Evolutionary conservation across 2,888 invertebrate genomes (phyloP).

Genomic region (Pristionchus arcanus): DNA sequence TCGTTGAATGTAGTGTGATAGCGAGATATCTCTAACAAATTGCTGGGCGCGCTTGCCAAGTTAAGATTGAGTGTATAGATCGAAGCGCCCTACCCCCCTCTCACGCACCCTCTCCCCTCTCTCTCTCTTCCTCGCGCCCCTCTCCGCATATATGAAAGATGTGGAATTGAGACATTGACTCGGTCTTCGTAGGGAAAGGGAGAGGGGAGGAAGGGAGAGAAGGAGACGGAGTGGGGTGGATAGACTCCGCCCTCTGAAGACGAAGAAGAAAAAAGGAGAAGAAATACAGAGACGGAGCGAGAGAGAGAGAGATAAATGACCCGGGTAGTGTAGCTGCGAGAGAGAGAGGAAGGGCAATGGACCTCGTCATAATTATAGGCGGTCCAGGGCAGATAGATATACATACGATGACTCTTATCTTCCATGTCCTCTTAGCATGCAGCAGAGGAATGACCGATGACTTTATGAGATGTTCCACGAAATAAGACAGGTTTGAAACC

Average conservation of each 20-base stretch:
- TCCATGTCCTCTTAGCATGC: no score
- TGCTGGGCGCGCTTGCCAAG: not conserved
- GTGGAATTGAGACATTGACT: slow-evolving; percentile 33
- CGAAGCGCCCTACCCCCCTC: not conserved
- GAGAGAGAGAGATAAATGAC: slow-evolving; percentile 32
- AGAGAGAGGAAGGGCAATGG: not conserved
- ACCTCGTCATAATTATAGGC: no score
- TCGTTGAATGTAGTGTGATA: no score
- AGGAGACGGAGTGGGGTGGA: not conserved
- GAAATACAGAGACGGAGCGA: not conserved
- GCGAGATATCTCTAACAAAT: not conserved
- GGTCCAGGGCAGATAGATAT: no score
- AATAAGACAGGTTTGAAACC: no score
- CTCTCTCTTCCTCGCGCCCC: not conserved
- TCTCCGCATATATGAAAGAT: slow-evolving; percentile 25
- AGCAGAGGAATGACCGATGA: no score
- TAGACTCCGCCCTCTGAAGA: not conserved
- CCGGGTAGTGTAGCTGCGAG: not conserved
- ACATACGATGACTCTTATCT: no score
- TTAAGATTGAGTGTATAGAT: not conserved
- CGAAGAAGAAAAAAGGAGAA: not conserved
- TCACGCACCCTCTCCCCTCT: not conserved
- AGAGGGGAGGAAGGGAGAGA: not conserved
- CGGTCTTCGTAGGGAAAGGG: not conserved
- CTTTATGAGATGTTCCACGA: no score